Conservation (phyloP, 2,113 vertebrate genomes). For the Leucoraja erinaceus region DNA sequence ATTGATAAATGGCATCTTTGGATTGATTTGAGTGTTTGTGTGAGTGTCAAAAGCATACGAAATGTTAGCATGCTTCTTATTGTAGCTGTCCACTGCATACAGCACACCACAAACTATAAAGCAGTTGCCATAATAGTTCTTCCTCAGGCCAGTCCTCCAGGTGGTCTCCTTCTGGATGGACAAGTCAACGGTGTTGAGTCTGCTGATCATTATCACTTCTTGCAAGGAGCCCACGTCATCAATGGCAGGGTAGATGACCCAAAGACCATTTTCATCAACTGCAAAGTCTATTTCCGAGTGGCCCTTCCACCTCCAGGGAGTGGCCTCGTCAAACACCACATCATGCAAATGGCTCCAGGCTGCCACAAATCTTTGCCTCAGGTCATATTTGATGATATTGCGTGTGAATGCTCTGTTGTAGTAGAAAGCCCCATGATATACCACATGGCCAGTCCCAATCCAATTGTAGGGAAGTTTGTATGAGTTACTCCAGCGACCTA, state of each 20-base stretch:
- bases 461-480: constrained; percentile 96
- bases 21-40: constrained; percentile 91
- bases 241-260: constrained; percentile 87
- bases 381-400: constrained; percentile 91
- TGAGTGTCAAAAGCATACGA: constrained; percentile 94
- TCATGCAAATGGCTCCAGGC: constrained; percentile 92
- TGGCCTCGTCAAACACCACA: constrained; percentile 72
- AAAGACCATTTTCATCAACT: constrained; percentile 86
- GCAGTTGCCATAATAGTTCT: constrained; percentile 83
- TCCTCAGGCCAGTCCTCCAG: constrained; percentile 82
- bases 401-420: constrained; percentile 92
- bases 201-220: constrained; percentile 86
- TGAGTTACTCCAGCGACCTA: constrained; percentile 89
- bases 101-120: constrained; percentile 92
- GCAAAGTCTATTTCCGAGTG: constrained; percentile 84
- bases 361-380: constrained; percentile 73
- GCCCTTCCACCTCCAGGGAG: constrained; percentile 79
- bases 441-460: constrained; percentile 88
- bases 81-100: constrained; percentile 87
- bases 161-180: constrained; percentile 87
- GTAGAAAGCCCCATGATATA: constrained; percentile 83
- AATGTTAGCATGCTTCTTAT: constrained; percentile 76
- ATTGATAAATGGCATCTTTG: constrained; percentile 85
- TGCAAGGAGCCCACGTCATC: constrained; percentile 82
- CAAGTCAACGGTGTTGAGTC: constrained; percentile 76